A percentile compares a stretch with the other conserved stretches of the same genome.
These are phyloP conservation scores for Macrotus californicus DNA, from an alignment of 2,113 vertebrate species.

Conservation along the genomic window DNA sequence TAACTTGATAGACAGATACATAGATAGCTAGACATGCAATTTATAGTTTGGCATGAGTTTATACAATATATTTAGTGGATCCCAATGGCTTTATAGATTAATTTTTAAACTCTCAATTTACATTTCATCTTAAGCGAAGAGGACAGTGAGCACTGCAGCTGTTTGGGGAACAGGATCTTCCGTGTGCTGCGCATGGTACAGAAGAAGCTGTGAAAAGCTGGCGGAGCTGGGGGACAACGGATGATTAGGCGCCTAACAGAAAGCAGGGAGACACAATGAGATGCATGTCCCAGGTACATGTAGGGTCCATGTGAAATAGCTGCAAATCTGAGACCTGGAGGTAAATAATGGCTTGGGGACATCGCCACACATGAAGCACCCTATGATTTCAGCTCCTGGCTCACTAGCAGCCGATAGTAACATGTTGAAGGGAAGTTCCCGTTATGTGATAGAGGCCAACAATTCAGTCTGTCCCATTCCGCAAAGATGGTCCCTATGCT, in stretches of 20 bases:
- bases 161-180: neutral
- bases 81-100: neutral
- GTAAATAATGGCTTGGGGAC: accelerated
- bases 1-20: neutral
- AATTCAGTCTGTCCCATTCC: neutral
- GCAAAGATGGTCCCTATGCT: neutral
- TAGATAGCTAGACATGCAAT: neutral
- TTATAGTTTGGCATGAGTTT: neutral
- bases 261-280: neutral
- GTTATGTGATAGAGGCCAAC: neutral
- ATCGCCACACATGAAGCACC: accelerated
- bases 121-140: neutral
- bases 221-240: neutral
- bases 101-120: neutral
- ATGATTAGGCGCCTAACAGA: neutral
- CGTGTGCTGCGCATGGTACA: accelerated
- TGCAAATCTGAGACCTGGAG: neutral
- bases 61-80: neutral
- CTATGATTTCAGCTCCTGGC: neutral
- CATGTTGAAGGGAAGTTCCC: neutral
- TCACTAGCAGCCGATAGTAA: neutral
- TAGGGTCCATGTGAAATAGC: neutral
- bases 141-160: neutral
- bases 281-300: neutral
- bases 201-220: no score